Conservation (phyloP, 1,140 invertebrate genomes). For the Zaprionus gabonicus region DNA sequence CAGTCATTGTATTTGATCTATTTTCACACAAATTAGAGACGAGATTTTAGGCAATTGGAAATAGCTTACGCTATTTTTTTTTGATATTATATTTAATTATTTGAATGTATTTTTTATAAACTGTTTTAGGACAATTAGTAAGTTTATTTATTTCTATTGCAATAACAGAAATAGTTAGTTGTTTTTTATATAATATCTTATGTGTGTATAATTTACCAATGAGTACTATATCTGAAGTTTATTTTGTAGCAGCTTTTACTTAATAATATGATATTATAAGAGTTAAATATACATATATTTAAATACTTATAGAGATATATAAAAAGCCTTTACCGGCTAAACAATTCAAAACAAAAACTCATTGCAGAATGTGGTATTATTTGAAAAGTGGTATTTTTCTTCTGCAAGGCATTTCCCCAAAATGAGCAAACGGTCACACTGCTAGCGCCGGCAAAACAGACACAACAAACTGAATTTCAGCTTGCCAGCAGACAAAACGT, state of each 20-base stretch:
- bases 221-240: no score
- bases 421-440: conserved; percentile 1
- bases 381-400: neutral
- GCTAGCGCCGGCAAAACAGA: conserved; percentile 38
- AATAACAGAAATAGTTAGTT: no score
- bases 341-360: neutral
- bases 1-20: neutral
- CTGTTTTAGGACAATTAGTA: no score
- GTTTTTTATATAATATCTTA: no score
- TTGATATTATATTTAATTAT: neutral
- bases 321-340: neutral
- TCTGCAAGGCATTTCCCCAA: neutral
- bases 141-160: no score
- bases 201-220: no score
- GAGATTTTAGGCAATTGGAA: neutral
- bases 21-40: neutral
- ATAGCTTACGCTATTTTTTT: neutral
- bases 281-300: no score
- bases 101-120: no score
- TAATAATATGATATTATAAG: no score
- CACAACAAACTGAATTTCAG: conserved; percentile 17
- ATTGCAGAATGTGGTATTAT: neutral
- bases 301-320: no score
- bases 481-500: conserved; percentile 12
- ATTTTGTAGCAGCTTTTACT: no score